Conservation (phyloP, 2,888 invertebrate species). For the Malachius bipustulatus region DNA sequence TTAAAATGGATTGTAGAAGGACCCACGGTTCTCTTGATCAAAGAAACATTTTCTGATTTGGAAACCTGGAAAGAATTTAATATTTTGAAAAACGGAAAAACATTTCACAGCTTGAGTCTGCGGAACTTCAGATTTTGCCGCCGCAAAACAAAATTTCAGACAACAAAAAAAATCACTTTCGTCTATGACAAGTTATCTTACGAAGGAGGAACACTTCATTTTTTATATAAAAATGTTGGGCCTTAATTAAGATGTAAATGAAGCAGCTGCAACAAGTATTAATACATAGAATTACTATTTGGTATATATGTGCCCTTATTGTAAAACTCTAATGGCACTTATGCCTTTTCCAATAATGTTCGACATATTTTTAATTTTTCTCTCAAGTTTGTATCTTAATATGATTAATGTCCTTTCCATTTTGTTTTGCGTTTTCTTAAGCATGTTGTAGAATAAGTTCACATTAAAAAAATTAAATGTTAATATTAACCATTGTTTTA, state of each 20-base stretch:
- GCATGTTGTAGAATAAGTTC: not conserved
- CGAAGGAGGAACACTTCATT: not conserved
- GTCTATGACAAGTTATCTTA: not conserved
- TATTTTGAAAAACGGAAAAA: slow-evolving; percentile 6
- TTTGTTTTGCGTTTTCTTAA: not conserved
- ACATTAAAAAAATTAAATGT: not conserved
- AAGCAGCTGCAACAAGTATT: not conserved
- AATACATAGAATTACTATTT: not conserved
- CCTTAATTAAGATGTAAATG: slow-evolving; percentile 1
- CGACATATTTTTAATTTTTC: no score
- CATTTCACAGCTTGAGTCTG: slow-evolving; percentile 2
- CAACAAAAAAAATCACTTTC: no score
- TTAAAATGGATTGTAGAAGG: slow-evolving; percentile 1
- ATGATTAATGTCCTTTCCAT: not conserved
- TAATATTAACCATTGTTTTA: slow-evolving; percentile 1
- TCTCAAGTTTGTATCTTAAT: not conserved
- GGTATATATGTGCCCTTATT: slow-evolving; percentile 1
- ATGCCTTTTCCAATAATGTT: slow-evolving; percentile 3
- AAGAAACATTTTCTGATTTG: slow-evolving; percentile 1
- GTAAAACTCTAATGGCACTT: not conserved
- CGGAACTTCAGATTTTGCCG: slow-evolving; percentile 2
- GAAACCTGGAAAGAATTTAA: not conserved
- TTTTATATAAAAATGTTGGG: not conserved
- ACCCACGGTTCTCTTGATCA: slow-evolving; percentile 2
- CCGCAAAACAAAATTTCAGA: not conserved